phyloP scores from a whole-genome alignment of 1,140 invertebrate genomes.

The Planococcus citri region DNA sequence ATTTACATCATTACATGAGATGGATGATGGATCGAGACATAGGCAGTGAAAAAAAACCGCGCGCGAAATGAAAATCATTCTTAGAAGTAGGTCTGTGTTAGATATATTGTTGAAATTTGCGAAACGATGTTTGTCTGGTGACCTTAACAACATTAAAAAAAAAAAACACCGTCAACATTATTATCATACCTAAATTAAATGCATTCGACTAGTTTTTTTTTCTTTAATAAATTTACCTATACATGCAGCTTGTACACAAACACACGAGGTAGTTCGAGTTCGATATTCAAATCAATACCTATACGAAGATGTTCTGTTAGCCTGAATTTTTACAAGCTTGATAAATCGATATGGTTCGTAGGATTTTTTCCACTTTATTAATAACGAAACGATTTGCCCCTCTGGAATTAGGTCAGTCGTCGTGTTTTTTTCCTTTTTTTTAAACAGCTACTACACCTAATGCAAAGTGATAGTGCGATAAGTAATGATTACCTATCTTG shows the following conservation, averaged over 20 bases:
- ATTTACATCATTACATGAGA: not conserved
- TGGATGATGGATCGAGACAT: not conserved
- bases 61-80: not conserved
- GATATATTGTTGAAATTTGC: not conserved
- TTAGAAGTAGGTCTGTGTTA: not conserved
- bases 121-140: not conserved
- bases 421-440: no score
- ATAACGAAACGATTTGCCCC: no score
- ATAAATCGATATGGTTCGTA: no score
- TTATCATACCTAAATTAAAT: not conserved
- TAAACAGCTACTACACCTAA: no score
- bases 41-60: not conserved
- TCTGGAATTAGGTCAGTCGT: no score
- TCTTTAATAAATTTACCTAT: not conserved
- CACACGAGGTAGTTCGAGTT: no score
- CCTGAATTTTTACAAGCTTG: no score
- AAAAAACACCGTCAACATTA: not conserved
- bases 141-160: not conserved
- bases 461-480: no score
- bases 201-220: not conserved
- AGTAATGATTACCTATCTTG: no score
- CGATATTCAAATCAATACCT: not conserved
- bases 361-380: no score
- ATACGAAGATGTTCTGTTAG: not conserved
- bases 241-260: no score